These are phyloP conservation scores for Clanis bilineata DNA, from an alignment of 2,888 invertebrate genomes.

Conservation along the genomic window DNA sequence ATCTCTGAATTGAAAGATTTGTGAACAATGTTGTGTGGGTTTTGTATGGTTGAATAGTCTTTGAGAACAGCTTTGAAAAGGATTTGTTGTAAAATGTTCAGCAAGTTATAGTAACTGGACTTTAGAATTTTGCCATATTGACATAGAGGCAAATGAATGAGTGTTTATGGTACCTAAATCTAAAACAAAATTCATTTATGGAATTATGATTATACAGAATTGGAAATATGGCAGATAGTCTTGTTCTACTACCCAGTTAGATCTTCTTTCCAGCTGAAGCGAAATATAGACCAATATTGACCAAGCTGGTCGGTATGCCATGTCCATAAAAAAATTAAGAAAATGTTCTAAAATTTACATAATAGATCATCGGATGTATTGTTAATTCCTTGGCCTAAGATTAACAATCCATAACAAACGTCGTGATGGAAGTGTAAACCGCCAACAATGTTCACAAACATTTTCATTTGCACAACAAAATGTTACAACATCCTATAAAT, in stretches of 20 bases:
- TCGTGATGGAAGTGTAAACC: not conserved
- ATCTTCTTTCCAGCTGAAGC: too few relatives aligned
- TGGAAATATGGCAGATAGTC: too few relatives aligned
- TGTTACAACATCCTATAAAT: constrained; percentile 14
- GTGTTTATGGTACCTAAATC: too few relatives aligned
- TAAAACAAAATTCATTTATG: too few relatives aligned
- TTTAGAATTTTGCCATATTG: too few relatives aligned
- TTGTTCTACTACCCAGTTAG: too few relatives aligned
- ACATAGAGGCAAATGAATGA: too few relatives aligned
- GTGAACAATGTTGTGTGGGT: not conserved
- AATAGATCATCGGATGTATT: not conserved
- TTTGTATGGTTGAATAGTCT: not conserved
- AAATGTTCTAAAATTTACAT: not conserved
- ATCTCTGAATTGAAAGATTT: constrained; percentile 7
- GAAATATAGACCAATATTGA: too few relatives aligned
- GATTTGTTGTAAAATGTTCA: not conserved
- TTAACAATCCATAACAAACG: not conserved
- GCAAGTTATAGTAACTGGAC: too few relatives aligned
- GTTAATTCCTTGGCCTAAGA: not conserved
- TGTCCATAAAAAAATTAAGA: too few relatives aligned
- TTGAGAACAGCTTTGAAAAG: not conserved
- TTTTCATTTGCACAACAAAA: constrained; percentile 13
- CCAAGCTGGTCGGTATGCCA: too few relatives aligned
- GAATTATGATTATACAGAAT: too few relatives aligned
- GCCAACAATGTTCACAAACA: constrained; percentile 10